Base-by-base conservation (phyloP, 23 tunicate species). In the Trididemnum miniatum region DNA sequence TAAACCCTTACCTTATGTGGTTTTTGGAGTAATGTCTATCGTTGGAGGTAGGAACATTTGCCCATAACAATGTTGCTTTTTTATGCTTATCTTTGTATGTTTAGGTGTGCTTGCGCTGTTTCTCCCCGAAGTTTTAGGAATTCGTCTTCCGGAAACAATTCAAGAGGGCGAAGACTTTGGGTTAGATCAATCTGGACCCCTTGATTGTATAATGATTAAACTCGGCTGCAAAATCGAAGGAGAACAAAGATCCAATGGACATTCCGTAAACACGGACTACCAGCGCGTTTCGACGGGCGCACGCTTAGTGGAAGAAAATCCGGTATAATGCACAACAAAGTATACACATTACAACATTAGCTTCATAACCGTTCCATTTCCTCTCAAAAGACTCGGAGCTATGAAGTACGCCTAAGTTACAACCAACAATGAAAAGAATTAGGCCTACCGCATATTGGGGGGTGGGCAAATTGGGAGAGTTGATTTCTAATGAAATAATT, bases 161-260 rank as follows among this genome's bases (percentile, higher is more conserved):
- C 74, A 93, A 51, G 98, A 93, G 66, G 90, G 92, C 35, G 98
- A 93, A 81, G 78, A 80, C 30, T 93, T 93, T 51, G 98, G 98
- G 12, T 44, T 33, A 49, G 89, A 87, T 39, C 92, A 87, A 40
- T 33, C 15, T 27, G 59, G 82, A 5, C 91, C 91, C 26, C 37
- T 86, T 25, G 54, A 7, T 44, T 7, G 15, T 7, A 44, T 44
- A 44, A 7, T 44, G 9, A 15, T 15, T 44, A 15, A 44, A 44
- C 54, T 44, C 15, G 54, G 54, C 15, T 44, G 54, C 15, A 44
- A 44, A 44, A 44, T 15, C 12, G 54, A 44, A 44, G 9, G 12
- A 44, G 15, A 7, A 7, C 54, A 44, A 15, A 44, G 54, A 44
- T 44, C 54, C 15, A 44, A 44, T 15, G 54, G 54, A 15, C 54